Evolutionary conservation across 2,113 vertebrate genomes (phyloP), one percentile per base, ranked within the genome.

Genomic region (Mesocricetus auratus): DNA sequence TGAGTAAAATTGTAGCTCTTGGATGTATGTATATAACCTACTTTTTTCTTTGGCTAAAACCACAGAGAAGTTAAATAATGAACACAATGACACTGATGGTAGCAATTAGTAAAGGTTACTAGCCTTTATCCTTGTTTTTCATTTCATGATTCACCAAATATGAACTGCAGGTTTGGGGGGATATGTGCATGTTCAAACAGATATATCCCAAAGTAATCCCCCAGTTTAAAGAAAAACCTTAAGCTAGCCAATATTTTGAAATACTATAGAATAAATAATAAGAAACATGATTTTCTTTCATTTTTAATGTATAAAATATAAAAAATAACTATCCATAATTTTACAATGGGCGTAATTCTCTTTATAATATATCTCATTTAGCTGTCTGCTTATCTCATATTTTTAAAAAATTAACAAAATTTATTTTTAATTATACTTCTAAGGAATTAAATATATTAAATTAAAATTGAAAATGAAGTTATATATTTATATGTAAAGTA

Each of bases 41-140:
- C 12, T 85, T 64, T 66, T 66, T n/a, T 62, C 21, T 90, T 92
- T 94, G 69, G n/a, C 39, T 90, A 88, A 62, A 83, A 73, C 39
- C 15, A 90, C 13, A 39, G 19, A 29, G 53, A 90, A 87, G 2
- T 50, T 33, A 2, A 64, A 39, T 42, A 13, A 86, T 86, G 29
- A 68, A 0, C 26, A 50, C 17, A 71, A 45, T 82, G 13, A 42
- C 33, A 64, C 42, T 97, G 47, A 86, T 73, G 73, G 4, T 75
- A 47, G 47, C 8, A 47, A 47, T 47, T 47, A 47, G 8, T 47
- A 47, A 47, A 47, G 62, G 17, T 78, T 50, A 2, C 13, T 74
- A 79, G 19, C 19, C 33, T 81, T 95, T 39, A 31, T 73, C 26
- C 39, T 85, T 85, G 39, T 85, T 64, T 89, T 15, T 81, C 81